Conservation (phyloP, 2,888 invertebrate genomes). For the Lobophora halterata region DNA sequence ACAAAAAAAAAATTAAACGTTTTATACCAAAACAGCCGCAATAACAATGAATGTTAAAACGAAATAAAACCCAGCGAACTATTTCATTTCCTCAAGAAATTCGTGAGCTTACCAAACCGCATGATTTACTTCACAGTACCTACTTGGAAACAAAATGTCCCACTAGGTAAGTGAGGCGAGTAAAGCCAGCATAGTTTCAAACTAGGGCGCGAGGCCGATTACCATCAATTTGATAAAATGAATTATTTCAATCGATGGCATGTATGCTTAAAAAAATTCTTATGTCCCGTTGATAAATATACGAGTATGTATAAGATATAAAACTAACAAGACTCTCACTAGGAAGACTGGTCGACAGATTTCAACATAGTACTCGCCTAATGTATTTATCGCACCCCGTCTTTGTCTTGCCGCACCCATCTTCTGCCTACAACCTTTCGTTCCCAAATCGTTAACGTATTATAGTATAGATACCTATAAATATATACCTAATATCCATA, state of each 20-base stretch:
- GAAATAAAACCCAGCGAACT: constrained; percentile 9
- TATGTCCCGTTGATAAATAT: neutral
- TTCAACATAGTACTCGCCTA: too few relatives aligned
- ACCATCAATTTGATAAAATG: neutral
- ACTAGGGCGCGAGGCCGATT: neutral
- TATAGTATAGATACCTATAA: too few relatives aligned
- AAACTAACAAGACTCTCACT: too few relatives aligned
- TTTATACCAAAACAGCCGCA: constrained; percentile 1
- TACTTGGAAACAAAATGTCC: constrained; percentile 37
- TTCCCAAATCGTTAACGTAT: too few relatives aligned
- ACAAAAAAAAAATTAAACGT: neutral
- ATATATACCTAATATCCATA: too few relatives aligned
- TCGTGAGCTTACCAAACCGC: constrained; percentile 34
- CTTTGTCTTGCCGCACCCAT: too few relatives aligned
- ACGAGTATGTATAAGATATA: too few relatives aligned
- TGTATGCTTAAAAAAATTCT: neutral
- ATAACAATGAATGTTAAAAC: constrained; percentile 4
- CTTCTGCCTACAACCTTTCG: too few relatives aligned
- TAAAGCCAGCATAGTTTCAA: constrained; percentile 22
- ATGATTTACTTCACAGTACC: constrained; percentile 37
- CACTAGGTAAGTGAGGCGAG: constrained; percentile 31
- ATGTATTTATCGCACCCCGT: too few relatives aligned
- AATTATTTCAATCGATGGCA: neutral
- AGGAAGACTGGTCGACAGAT: too few relatives aligned
- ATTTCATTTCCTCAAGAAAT: constrained; percentile 20